phyloP scores from a whole-genome alignment of 1,140 invertebrate genomes.

The Daktulosphaira vitifoliae region DNA sequence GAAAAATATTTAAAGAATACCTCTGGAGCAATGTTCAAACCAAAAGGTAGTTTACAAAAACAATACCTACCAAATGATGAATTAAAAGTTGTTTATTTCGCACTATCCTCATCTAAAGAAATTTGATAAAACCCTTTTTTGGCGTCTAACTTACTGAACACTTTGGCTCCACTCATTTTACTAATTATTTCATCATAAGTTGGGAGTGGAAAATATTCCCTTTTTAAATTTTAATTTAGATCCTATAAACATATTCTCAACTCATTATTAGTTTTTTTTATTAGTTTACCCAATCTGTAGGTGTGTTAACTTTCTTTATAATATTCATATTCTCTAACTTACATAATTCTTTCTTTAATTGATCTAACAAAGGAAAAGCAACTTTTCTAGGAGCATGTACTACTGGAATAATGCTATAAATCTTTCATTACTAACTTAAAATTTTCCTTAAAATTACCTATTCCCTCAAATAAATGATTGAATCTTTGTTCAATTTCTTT shows the following conservation, averaged over 20 bases:
- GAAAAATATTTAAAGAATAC: slow-evolving; percentile 37
- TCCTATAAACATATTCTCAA: slow-evolving; percentile 46
- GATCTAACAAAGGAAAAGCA: neutral
- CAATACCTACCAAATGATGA: slow-evolving; percentile 41
- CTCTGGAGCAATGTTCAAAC: slow-evolving; percentile 39
- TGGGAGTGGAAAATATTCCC: slow-evolving; percentile 43
- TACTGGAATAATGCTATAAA: too few species aligned
- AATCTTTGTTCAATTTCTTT: too few species aligned
- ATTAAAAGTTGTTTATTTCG: slow-evolving; percentile 39
- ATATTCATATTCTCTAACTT: neutral
- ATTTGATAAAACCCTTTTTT: slow-evolving; percentile 44
- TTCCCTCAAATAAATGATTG: too few species aligned
- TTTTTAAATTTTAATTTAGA: slow-evolving; percentile 46
- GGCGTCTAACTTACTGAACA: too few species aligned
- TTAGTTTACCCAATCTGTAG: slow-evolving; percentile 46
- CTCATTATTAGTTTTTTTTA: slow-evolving; percentile 44
- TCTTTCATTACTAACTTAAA: too few species aligned
- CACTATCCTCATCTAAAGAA: slow-evolving; percentile 40
- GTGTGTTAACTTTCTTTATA: neutral
- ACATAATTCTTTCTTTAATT: neutral
- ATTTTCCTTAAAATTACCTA: too few species aligned
- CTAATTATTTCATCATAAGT: slow-evolving; percentile 45
- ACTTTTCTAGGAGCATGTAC: neutral
- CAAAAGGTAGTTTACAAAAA: slow-evolving; percentile 41
- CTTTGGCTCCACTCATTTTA: too few species aligned